These are phyloP conservation scores for Bubo scandiacus DNA, from an alignment of 2,113 vertebrate species.

Conservation along the genomic window DNA sequence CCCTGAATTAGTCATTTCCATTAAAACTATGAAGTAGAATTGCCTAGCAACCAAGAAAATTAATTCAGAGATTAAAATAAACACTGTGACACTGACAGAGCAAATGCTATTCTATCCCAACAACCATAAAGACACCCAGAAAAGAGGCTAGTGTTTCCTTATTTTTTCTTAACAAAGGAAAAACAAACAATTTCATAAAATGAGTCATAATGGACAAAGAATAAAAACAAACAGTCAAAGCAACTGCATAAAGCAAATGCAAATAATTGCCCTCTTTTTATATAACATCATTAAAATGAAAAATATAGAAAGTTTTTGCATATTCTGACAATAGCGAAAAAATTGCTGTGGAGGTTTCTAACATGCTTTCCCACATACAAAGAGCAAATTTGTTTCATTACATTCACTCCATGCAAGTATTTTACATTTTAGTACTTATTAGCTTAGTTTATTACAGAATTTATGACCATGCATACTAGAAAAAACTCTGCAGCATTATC, in stretches of 20 bases:
- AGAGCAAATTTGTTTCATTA: neutral
- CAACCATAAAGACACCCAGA: neutral
- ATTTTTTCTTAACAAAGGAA: neutral
- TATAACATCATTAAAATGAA: neutral
- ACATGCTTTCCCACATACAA: neutral
- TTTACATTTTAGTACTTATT: neutral
- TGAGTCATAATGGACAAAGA: neutral
- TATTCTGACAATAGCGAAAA: neutral
- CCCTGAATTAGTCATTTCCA: conserved; percentile 50
- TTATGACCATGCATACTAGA: neutral
- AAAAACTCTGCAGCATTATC: neutral
- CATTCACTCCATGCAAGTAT: neutral
- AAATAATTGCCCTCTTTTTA: neutral
- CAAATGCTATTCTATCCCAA: conserved; percentile 4
- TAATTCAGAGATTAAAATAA: conserved; percentile 64
- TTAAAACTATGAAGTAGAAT: conserved; percentile 57
- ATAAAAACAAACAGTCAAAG: neutral
- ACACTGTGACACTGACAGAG: conserved; percentile 20
- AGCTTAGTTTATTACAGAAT: conserved; percentile 13
- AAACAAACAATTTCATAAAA: neutral
- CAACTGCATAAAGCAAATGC: neutral
- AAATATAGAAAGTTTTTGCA: neutral
- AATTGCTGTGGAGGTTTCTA: neutral
- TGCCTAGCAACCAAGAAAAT: conserved; percentile 66
- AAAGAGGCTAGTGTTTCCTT: neutral